Evolutionary conservation across 2,113 vertebrate species (phyloP).

Genomic region (Gallinago jamesoni): DNA sequence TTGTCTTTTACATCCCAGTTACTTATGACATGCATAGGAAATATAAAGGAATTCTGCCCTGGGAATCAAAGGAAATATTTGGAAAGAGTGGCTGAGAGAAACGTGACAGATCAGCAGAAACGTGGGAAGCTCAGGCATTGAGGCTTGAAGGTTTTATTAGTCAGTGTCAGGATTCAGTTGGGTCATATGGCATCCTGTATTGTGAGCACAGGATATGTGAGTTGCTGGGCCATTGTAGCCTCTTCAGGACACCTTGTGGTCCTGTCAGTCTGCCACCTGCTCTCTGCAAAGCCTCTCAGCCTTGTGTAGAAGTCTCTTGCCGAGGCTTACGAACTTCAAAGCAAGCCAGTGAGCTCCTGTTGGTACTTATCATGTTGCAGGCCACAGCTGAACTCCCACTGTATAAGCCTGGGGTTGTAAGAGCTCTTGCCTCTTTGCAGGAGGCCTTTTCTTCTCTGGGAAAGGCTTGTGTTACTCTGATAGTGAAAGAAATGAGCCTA

Average conservation of each 20-base stretch:
- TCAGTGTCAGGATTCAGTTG: neutral
- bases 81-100: neutral
- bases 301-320: neutral
- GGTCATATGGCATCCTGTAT: neutral
- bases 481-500: conserved; percentile 41
- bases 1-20: neutral
- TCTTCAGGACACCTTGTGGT: neutral
- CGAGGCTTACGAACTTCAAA: conserved; percentile 34
- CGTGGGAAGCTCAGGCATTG: neutral
- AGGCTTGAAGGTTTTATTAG: neutral
- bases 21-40: neutral
- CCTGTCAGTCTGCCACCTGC: conserved; percentile 16
- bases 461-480: conserved; percentile 36
- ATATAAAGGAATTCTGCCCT: neutral
- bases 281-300: neutral
- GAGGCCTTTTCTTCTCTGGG: conserved; percentile 36
- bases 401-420: neutral
- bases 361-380: conserved; percentile 19
- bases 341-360: conserved; percentile 10
- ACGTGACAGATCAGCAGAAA: neutral
- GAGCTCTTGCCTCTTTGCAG: conserved; percentile 39
- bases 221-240: neutral
- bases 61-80: neutral
- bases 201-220: neutral
- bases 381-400: conserved; percentile 28